Percentiles rank a stretch among this genome's conserved stretches.
These are phyloP conservation scores for Ormyrus thymus DNA, from an alignment of 2,888 invertebrate genomes.

Conservation along the genomic window DNA sequence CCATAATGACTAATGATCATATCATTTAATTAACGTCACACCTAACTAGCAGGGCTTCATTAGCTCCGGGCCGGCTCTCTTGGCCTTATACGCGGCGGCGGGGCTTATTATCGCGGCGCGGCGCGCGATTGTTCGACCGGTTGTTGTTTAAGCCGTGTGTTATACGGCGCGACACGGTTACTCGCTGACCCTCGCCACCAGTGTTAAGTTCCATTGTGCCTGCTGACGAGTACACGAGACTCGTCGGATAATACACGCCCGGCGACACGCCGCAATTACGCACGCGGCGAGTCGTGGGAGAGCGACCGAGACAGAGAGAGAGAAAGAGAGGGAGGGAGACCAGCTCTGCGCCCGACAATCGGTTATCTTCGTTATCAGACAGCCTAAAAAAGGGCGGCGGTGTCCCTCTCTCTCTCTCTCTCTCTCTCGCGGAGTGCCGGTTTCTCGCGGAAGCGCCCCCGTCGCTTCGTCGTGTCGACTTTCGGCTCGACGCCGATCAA, in stretches of 20 bases:
- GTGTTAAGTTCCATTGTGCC: constrained; percentile 68
- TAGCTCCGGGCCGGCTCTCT: constrained; percentile 59
- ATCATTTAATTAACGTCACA: constrained; percentile 75
- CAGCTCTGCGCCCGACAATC: constrained; percentile 27
- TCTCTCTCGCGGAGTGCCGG: no score
- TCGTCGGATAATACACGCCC: constrained; percentile 61
- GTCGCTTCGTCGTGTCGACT: no score
- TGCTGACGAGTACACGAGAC: constrained; percentile 62
- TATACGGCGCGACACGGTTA: constrained; percentile 69
- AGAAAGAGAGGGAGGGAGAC: not conserved
- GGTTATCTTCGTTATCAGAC: constrained; percentile 46
- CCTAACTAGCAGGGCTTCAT: constrained; percentile 71
- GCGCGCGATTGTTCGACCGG: constrained; percentile 64
- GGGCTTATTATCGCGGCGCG: constrained; percentile 70
- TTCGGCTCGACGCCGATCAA: not conserved
- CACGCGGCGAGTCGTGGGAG: constrained; percentile 43
- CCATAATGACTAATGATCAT: constrained; percentile 74
- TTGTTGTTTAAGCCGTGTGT: constrained; percentile 65
- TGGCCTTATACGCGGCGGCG: constrained; percentile 57
- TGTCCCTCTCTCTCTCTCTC: not conserved
- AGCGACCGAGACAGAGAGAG: constrained; percentile 13
- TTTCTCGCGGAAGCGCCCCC: not conserved
- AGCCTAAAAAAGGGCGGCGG: constrained; percentile 1
- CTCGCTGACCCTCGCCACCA: constrained; percentile 63
- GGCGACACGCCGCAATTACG: constrained; percentile 60